A percentile compares a stretch with the other conserved stretches of the same genome.
phyloP scores from a whole-genome alignment of 2,888 invertebrate species.

The Drosophila lacicola region DNA sequence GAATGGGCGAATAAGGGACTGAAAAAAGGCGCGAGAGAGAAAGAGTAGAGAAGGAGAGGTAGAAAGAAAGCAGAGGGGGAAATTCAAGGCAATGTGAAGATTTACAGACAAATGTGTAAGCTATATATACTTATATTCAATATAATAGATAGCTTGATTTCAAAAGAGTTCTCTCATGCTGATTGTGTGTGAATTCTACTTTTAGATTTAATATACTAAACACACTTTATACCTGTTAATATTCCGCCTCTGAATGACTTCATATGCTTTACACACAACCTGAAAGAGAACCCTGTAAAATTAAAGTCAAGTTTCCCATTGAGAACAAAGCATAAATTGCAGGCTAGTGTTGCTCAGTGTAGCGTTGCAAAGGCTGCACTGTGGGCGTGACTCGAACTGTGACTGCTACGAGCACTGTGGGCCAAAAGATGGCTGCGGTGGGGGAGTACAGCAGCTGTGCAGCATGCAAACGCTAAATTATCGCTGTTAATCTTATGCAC shows the following conservation, averaged over 20 bases:
- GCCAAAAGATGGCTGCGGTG: not conserved
- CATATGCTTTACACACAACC: constrained; percentile 1
- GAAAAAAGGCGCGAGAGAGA: not conserved
- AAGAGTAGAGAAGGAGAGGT: not conserved
- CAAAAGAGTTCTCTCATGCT: not conserved
- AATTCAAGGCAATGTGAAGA: too few species aligned
- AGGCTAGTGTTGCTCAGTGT: constrained; percentile 44
- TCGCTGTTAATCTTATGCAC: constrained; percentile 71
- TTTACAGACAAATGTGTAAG: too few species aligned
- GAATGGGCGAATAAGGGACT: too few species aligned
- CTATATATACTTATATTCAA: not conserved
- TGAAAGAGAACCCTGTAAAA: constrained; percentile 1
- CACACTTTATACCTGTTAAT: not conserved
- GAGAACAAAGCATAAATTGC: constrained; percentile 55
- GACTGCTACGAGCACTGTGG: constrained; percentile 4
- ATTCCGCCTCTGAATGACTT: constrained; percentile 1
- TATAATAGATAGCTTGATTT: not conserved
- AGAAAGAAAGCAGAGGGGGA: not conserved
- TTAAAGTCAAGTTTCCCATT: constrained; percentile 33
- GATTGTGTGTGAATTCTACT: not conserved
- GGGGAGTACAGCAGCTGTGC: constrained; percentile 9
- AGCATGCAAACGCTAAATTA: constrained; percentile 72
- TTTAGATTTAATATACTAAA: not conserved
- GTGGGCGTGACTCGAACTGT: constrained; percentile 41
- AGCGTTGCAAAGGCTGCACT: constrained; percentile 43